Percentiles rank a stretch among this genome's conserved stretches.
Evolutionary conservation across 2,888 invertebrate genomes (phyloP).

Genomic region (Physocephala rufipes): DNA sequence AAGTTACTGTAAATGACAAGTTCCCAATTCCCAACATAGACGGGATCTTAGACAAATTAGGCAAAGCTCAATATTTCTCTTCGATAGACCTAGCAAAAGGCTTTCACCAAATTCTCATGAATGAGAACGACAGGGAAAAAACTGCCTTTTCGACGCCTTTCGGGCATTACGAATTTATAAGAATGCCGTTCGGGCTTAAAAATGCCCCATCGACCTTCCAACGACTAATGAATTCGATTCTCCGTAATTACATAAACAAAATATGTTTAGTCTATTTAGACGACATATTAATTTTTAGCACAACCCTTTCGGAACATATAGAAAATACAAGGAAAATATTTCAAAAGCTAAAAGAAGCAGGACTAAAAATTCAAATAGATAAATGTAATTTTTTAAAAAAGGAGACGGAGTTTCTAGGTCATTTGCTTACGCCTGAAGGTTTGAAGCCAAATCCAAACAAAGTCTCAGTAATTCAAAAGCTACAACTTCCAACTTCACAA

Average conservation of each 20-base stretch:
- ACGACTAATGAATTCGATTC: slow-evolving; percentile 22
- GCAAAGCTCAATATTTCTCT: too few species aligned
- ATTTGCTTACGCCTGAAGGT: slow-evolving; percentile 43
- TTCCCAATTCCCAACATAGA: slow-evolving; percentile 29
- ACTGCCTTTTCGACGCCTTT: slow-evolving; percentile 39
- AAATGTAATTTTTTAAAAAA: slow-evolving; percentile 47
- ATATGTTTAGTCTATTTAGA: slow-evolving; percentile 29
- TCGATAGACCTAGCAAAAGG: slow-evolving; percentile 42
- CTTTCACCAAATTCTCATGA: slow-evolving; percentile 44
- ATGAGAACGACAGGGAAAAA: slow-evolving; percentile 39
- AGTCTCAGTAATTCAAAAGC: background rate
- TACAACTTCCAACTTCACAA: background rate
- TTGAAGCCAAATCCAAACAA: background rate
- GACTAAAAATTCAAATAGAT: slow-evolving; percentile 35
- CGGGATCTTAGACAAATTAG: too few species aligned
- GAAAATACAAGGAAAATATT: background rate
- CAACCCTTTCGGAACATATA: slow-evolving; percentile 19
- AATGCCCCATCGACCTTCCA: too few species aligned
- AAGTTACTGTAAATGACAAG: slow-evolving; percentile 21
- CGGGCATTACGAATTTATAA: slow-evolving; percentile 43
- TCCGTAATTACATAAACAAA: slow-evolving; percentile 23
- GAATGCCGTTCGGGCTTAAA: too few species aligned
- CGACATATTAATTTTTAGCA: slow-evolving; percentile 28
- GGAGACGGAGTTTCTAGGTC: slow-evolving; percentile 45
- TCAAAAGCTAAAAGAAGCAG: slow-evolving; percentile 16